phyloP scores from a whole-genome alignment of 2,888 invertebrate species.

The Leistus spinibarbis region DNA sequence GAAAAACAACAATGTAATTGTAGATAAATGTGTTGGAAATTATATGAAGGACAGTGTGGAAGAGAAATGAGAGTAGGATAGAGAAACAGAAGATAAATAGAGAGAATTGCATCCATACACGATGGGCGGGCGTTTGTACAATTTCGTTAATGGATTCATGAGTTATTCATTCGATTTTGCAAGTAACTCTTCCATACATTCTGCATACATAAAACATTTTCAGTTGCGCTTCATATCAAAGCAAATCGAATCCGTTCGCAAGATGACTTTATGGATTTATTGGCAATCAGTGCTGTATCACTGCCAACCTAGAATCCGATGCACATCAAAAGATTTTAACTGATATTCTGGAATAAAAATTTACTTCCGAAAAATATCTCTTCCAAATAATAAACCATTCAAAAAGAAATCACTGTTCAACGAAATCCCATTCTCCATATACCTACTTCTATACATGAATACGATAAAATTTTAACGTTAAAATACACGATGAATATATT shows the following conservation, averaged over 20 bases:
- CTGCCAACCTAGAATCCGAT: slow-evolving; percentile 1
- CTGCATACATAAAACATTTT: slow-evolving; percentile 34
- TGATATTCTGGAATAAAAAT: slow-evolving; percentile 22
- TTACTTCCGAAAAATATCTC: no score
- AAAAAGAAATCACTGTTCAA: background rate
- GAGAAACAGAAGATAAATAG: background rate
- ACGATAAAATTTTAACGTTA: background rate
- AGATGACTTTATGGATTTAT: slow-evolving; percentile 28
- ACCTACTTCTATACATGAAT: background rate
- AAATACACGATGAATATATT: background rate
- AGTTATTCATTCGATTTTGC: slow-evolving; percentile 26
- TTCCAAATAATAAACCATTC: no score
- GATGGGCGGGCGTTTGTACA: background rate
- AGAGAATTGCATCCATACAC: background rate
- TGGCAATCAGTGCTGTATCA: slow-evolving; percentile 26
- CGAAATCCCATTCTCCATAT: background rate
- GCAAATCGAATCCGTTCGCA: slow-evolving; percentile 11
- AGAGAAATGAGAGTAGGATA: background rate
- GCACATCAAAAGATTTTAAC: slow-evolving; percentile 29
- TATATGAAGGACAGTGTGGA: no score
- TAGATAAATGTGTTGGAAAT: no score
- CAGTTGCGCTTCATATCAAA: slow-evolving; percentile 15
- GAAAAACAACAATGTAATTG: no score
- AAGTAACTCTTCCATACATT: slow-evolving; percentile 26
- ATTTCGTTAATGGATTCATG: slow-evolving; percentile 34